These are phyloP conservation scores for Bostrychus sinensis DNA, from an alignment of 2,113 vertebrate genomes.

Conservation along the genomic window DNA sequence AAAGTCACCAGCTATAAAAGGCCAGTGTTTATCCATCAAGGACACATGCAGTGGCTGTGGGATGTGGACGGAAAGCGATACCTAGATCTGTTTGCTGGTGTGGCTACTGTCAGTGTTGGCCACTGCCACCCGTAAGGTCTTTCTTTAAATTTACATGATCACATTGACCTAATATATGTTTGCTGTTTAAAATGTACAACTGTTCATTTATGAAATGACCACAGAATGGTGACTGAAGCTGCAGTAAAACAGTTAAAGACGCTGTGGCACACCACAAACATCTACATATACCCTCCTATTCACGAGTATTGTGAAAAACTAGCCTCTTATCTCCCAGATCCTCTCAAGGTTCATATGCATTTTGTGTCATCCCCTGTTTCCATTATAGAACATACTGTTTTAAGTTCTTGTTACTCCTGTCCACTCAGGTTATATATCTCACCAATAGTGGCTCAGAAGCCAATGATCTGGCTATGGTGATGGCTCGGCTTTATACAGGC, in stretches of 20 bases:
- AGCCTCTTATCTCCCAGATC: conserved; percentile 84
- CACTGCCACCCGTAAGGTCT: conserved; percentile 94
- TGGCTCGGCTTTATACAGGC: conserved; percentile 87
- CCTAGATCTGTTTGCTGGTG: conserved; percentile 92
- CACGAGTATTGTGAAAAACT: conserved; percentile 91
- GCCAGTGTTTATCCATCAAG: conserved; percentile 89
- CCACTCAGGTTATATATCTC: conserved; percentile 86
- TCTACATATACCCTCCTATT: conserved; percentile 85
- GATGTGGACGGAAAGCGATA: conserved; percentile 89
- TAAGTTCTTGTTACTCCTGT: neutral
- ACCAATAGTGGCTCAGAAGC: conserved; percentile 95
- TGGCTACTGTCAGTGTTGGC: conserved; percentile 91
- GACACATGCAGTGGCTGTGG: conserved; percentile 95
- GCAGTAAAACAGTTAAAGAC: conserved; percentile 84
- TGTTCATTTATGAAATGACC: neutral
- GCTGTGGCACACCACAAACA: conserved; percentile 88
- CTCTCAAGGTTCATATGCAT: conserved; percentile 86
- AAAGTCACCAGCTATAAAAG: conserved; percentile 81
- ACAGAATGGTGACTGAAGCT: conserved; percentile 85
- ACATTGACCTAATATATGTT: neutral
- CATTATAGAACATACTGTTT: neutral
- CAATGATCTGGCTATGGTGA: conserved; percentile 91
- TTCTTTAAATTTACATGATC: neutral
- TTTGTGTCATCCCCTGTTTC: neutral
- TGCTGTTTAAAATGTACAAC: neutral